Evolutionary conservation across 2,113 vertebrate species (phyloP).

Genomic region (Thalassoma bifasciatum): DNA sequence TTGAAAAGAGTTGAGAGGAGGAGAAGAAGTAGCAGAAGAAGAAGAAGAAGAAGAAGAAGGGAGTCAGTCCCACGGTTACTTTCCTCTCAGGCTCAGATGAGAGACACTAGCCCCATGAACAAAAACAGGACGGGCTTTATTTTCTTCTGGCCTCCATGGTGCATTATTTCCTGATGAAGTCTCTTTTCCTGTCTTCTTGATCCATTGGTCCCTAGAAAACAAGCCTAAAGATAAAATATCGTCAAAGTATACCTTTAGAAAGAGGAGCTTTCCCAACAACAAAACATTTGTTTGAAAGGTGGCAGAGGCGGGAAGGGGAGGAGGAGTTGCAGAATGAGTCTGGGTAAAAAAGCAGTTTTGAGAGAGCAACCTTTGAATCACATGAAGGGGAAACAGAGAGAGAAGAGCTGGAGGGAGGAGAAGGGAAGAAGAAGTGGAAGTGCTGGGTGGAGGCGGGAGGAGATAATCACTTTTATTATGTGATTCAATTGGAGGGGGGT

Average conservation of each 20-base stretch:
- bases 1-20: constrained; percentile 65
- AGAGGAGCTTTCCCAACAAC: constrained; percentile 56
- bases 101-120: constrained; percentile 39
- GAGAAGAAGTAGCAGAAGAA: constrained; percentile 54
- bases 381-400: constrained; percentile 67
- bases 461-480: constrained; percentile 77
- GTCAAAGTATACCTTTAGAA: constrained; percentile 18
- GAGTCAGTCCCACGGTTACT: constrained; percentile 63
- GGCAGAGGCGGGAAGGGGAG: constrained; percentile 31
- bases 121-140: constrained; percentile 16
- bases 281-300: constrained; percentile 61
- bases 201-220: neutral
- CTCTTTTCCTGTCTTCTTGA: neutral
- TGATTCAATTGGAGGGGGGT: constrained; percentile 51
- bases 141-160: constrained; percentile 9
- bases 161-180: neutral
- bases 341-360: constrained; percentile 47
- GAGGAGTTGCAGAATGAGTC: constrained; percentile 45
- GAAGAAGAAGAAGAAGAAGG: constrained; percentile 45
- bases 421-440: constrained; percentile 47
- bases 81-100: constrained; percentile 44
- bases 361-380: constrained; percentile 69
- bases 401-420: constrained; percentile 54
- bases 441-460: constrained; percentile 44
- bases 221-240: constrained; percentile 2